These are phyloP conservation scores for Illadopsis cleaveri DNA, from an alignment of 2,113 vertebrate genomes.

Conservation along the genomic window DNA sequence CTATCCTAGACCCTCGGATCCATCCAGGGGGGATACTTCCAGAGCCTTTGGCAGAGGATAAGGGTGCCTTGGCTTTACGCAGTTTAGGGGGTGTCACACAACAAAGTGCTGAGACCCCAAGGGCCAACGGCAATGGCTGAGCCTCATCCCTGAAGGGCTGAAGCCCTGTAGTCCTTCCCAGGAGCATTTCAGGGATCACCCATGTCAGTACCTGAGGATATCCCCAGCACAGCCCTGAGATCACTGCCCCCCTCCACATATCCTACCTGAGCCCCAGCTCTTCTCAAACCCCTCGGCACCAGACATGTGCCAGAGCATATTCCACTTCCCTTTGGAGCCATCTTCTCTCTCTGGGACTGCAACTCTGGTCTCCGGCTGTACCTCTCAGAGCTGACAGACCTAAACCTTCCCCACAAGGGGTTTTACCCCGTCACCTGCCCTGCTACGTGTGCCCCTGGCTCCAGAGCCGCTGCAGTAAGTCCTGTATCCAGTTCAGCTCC, in stretches of 20 bases:
- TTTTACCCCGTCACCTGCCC: background rate
- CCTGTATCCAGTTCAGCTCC: background rate
- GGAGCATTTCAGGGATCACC: background rate
- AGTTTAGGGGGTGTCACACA: background rate
- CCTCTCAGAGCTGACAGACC: background rate
- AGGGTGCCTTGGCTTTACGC: background rate
- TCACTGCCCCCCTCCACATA: background rate
- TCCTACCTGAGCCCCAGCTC: background rate
- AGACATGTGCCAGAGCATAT: background rate
- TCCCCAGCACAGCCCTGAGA: background rate
- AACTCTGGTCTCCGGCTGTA: accelerated
- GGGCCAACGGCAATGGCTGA: accelerated
- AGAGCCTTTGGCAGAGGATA: background rate
- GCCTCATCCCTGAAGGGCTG: background rate
- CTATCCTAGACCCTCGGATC: accelerated
- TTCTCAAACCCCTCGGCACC: accelerated
- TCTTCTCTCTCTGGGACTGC: background rate
- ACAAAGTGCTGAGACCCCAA: background rate
- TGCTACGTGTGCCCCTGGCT: accelerated
- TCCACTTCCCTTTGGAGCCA: background rate
- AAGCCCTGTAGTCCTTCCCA: background rate
- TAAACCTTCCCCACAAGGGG: background rate
- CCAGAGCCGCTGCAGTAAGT: accelerated
- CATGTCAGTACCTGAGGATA: background rate
- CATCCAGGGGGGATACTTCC: too few species aligned